A percentile compares a stretch with the other conserved stretches of the same genome.
Evolutionary conservation across 2,113 vertebrate species (phyloP).

Genomic region (Procavia capensis): DNA sequence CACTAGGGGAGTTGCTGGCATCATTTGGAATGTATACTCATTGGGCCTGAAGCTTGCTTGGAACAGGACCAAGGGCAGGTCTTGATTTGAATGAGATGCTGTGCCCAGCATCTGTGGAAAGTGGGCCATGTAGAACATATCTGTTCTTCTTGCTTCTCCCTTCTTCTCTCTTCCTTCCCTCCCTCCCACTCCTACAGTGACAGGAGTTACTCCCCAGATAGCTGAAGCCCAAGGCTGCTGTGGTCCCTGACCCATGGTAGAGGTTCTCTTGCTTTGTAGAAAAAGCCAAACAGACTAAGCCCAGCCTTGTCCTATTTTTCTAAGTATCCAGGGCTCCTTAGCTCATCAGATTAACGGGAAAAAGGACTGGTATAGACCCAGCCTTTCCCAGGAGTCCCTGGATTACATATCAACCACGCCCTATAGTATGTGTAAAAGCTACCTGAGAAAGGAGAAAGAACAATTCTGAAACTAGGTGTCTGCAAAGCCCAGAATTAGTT

Average conservation of each 20-base stretch:
- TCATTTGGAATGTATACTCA: constrained; percentile 81
- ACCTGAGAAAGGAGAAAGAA: background rate
- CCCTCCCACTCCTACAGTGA: background rate
- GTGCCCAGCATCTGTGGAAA: constrained; percentile 43
- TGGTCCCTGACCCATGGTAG: fast-evolving
- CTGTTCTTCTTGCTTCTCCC: constrained; percentile 53
- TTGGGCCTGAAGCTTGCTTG: constrained; percentile 83
- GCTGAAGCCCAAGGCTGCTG: background rate
- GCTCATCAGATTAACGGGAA: background rate
- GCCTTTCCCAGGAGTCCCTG: background rate
- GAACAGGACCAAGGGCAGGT: constrained; percentile 81
- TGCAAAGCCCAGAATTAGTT: background rate
- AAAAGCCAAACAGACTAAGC: background rate
- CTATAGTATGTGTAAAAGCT: background rate
- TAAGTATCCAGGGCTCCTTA: background rate
- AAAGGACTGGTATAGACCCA: background rate
- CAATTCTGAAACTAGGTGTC: background rate
- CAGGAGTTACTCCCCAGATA: background rate
- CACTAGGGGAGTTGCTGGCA: constrained; percentile 86
- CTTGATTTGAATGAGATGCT: constrained; percentile 71
- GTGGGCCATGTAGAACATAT: constrained; percentile 36
- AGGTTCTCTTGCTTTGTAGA: background rate
- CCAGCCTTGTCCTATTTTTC: background rate
- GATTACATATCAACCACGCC: background rate
- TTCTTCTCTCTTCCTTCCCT: background rate